phyloP scores from a whole-genome alignment of 2,797 vertebrate genomes.

The Gambusia yucatana region DNA sequence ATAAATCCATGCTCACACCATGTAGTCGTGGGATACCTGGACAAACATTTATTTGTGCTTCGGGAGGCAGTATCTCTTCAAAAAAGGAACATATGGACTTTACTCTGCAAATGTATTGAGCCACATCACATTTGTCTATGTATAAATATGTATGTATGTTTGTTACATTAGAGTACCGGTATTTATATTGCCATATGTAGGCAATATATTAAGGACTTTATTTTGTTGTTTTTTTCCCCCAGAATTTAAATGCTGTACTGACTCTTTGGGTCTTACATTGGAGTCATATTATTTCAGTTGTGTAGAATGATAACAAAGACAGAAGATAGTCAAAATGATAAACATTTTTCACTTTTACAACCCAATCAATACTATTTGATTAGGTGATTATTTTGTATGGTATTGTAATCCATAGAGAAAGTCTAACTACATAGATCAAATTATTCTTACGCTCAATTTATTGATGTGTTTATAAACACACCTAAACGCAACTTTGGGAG shows the following conservation, averaged over 20 bases:
- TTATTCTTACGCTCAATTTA: neutral
- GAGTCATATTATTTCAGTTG: neutral
- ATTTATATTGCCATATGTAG: neutral
- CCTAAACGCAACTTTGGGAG: neutral
- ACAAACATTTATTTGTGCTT: neutral
- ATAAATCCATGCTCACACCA: neutral
- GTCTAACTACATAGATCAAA: neutral
- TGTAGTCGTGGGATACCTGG: neutral
- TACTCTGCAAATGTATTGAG: neutral
- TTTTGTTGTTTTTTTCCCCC: neutral
- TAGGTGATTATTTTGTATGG: neutral
- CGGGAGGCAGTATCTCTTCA: neutral
- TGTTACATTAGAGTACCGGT: neutral
- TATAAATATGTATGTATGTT: neutral
- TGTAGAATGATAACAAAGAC: neutral
- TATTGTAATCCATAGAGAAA: neutral
- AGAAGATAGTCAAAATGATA: neutral
- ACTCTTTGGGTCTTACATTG: neutral
- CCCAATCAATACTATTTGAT: neutral
- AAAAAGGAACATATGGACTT: neutral
- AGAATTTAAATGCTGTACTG: neutral
- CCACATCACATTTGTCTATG: neutral
- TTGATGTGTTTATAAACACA: neutral
- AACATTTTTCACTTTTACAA: neutral
- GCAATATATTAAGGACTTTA: neutral